These are phyloP conservation scores for Nyctereutes procyonoides DNA, from an alignment of 2,113 vertebrate species.

Conservation along the genomic window DNA sequence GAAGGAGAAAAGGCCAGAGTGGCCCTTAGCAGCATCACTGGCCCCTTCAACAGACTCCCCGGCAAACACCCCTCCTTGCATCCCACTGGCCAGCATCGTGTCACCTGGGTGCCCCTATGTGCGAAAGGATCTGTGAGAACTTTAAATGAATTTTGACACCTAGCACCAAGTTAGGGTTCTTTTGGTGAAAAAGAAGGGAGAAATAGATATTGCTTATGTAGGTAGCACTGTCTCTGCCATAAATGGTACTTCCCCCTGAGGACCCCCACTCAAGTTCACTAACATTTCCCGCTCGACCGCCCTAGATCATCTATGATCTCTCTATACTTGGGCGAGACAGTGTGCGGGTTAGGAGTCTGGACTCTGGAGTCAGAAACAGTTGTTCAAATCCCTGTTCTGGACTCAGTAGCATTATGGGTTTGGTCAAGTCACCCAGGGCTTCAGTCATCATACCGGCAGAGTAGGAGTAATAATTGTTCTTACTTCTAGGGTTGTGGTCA, in stretches of 20 bases:
- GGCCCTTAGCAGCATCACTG: background rate
- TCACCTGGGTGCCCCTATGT: accelerated
- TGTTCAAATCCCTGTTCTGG: background rate
- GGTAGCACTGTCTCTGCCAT: background rate
- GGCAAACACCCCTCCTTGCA: background rate
- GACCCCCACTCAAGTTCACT: background rate
- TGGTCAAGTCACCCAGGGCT: background rate
- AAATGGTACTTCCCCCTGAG: background rate
- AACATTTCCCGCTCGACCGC: background rate
- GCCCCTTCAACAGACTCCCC: background rate
- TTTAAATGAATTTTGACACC: background rate
- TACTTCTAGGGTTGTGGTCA: background rate
- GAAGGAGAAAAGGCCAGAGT: background rate
- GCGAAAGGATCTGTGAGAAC: background rate
- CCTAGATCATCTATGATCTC: background rate
- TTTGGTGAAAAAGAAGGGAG: background rate
- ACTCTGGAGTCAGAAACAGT: background rate
- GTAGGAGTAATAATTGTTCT: background rate
- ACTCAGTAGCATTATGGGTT: background rate
- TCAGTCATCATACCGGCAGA: background rate
- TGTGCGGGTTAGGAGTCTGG: background rate
- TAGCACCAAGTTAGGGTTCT: background rate
- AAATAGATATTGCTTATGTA: background rate
- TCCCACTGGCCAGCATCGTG: background rate
- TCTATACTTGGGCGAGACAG: background rate